Evolutionary conservation across 2,797 vertebrate genomes (phyloP), one percentile per base, ranked within the genome.

Genomic region (Thamnophis elegans): DNA sequence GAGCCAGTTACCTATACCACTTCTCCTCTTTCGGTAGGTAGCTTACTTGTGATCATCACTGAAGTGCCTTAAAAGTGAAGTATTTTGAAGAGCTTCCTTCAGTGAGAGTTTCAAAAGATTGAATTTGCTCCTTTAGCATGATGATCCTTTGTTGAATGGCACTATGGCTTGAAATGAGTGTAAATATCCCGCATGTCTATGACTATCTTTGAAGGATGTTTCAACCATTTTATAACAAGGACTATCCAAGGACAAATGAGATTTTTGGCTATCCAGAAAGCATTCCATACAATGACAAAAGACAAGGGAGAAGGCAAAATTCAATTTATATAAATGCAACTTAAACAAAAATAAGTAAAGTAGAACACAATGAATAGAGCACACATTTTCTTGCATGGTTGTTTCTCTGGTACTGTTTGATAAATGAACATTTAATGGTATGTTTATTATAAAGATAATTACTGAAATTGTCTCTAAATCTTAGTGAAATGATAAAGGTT

Each of bases 401-500:
- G 85, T 92, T 55, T 91, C 92, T 91, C 91, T 92, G 78, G 93
- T 62, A 91, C 25, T 90, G 92, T 91, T 58, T 73, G 9, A 82
- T 16, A 58, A 94, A 94, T 53, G 90, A 94, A 18, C 4, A 91
- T 93, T 2, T 85, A 95, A 85, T 88, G 89, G 90, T 93, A 60
- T 0, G 60, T 94, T 90, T 93, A 93, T 93, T 93, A 56, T 1
- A 68, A 42, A 93, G 53, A 95, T 93, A 88, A 95, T 93, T 95
- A 92, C 89, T 42, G 22, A 26, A 95, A 93, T 94, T 92, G 93
- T 94, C 32, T 94, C 92, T 94, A 94, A 95, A 94, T 92, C 95
- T 90, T 93, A 89, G 91, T 97, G 95, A 97, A 96, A 95, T 96
- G 95, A 96, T 96, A 95, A 93, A 62, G 93, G 92, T 96, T 97